Evolutionary conservation across 2,113 vertebrate species (phyloP).

Genomic region (Clarias magur): DNA sequence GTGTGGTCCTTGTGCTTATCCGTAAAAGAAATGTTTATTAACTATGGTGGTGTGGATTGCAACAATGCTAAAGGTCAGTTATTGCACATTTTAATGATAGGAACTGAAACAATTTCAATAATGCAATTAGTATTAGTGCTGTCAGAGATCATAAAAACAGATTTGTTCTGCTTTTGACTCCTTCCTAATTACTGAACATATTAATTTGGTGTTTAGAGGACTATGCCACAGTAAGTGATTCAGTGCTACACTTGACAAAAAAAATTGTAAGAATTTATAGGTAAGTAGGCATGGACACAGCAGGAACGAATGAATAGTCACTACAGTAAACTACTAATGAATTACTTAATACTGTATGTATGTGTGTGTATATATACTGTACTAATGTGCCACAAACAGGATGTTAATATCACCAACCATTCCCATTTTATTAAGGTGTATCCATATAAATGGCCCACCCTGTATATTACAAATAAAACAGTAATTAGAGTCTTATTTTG

Average conservation of each 20-base stretch:
- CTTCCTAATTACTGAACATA: background rate
- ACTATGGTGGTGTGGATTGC: background rate
- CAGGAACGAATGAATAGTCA: background rate
- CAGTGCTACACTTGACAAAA: background rate
- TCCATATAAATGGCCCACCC: too few species aligned
- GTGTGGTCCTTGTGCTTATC: background rate
- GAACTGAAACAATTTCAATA: background rate
- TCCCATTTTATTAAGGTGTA: too few species aligned
- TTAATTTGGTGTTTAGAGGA: background rate
- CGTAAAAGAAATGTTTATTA: background rate
- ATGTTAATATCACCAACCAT: too few species aligned
- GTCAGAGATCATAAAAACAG: background rate
- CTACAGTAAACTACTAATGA: background rate
- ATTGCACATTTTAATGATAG: background rate
- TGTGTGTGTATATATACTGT: too few species aligned
- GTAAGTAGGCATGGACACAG: background rate
- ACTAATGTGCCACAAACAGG: too few species aligned
- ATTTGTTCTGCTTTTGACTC: background rate
- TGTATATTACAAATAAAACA: background rate
- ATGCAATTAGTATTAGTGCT: background rate
- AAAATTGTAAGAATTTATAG: background rate
- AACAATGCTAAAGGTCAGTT: slow-evolving; percentile 6
- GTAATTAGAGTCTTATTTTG: background rate
- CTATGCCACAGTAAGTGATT: background rate
- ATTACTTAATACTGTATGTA: background rate